Conservation (phyloP, 2,797 vertebrate genomes). For the Anabas testudineus region DNA sequence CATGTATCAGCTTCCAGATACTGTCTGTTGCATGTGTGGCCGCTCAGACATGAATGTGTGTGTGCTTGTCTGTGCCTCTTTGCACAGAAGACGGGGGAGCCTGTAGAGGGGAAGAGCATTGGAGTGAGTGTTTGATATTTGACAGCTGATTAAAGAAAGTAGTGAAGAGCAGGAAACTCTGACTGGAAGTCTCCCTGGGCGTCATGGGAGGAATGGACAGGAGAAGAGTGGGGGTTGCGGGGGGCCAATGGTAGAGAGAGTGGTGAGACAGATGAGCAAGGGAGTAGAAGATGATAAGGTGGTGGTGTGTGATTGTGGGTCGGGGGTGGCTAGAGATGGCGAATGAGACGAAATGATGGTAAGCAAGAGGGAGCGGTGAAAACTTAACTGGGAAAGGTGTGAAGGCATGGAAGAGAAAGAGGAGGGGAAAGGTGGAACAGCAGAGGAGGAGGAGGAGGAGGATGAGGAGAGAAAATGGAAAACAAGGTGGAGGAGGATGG, state of each 20-base stretch:
- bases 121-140: constrained; percentile 82
- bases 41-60: constrained; percentile 10
- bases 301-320: constrained; percentile 8
- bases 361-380: constrained; percentile 18
- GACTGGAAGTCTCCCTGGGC: constrained; percentile 79
- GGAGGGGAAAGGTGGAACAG: constrained; percentile 37
- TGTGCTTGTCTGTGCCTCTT: not conserved
- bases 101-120: constrained; percentile 43
- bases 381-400: constrained; percentile 1
- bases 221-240: constrained; percentile 21
- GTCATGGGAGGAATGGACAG: constrained; percentile 64
- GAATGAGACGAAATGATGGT: constrained; percentile 14
- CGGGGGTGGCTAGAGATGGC: constrained; percentile 38
- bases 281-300: constrained; percentile 24
- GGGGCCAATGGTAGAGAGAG: constrained; percentile 5
- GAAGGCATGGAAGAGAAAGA: constrained; percentile 26
- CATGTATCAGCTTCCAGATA: not conserved
- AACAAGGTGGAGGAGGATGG: constrained; percentile 66
- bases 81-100: constrained; percentile 34
- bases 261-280: constrained; percentile 35
- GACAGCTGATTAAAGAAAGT: constrained; percentile 86
- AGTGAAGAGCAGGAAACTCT: constrained; percentile 80
- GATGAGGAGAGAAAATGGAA: constrained; percentile 58
- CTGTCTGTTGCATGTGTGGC: constrained; percentile 39
- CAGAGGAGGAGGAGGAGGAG: constrained; percentile 42